Percentiles rank a stretch among this genome's conserved stretches.
These are phyloP conservation scores for Smutsia gigantea DNA, from an alignment of 2,797 vertebrate species.

Conservation along the genomic window DNA sequence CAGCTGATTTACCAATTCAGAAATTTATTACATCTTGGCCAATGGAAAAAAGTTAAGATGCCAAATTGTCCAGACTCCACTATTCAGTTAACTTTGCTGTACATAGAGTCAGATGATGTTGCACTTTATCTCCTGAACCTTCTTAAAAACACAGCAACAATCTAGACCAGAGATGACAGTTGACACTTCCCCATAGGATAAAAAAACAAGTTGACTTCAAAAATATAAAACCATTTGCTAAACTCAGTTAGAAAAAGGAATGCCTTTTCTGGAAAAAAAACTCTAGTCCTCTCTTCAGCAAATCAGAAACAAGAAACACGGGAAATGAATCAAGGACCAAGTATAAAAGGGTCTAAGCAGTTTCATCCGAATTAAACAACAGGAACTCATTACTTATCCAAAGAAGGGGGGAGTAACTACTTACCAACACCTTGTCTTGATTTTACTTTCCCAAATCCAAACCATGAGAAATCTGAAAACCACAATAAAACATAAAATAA, in stretches of 20 bases:
- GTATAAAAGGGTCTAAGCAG: constrained; percentile 50
- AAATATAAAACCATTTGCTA: constrained; percentile 71
- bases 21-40: constrained; percentile 53
- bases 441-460: constrained; percentile 81
- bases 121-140: constrained; percentile 68
- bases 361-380: constrained; percentile 74
- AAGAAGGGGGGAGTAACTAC: constrained; percentile 76
- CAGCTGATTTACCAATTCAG: constrained; percentile 70
- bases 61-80: constrained; percentile 57
- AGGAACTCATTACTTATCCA: constrained; percentile 80
- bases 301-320: constrained; percentile 69
- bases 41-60: constrained; percentile 64
- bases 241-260: constrained; percentile 66
- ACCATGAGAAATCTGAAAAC: constrained; percentile 76
- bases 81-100: constrained; percentile 64
- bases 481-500: constrained; percentile 81
- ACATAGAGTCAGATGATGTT: constrained; percentile 56
- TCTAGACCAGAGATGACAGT: neutral
- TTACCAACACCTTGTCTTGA: constrained; percentile 82
- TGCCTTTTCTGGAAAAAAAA: constrained; percentile 56
- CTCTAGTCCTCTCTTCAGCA: constrained; percentile 56
- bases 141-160: constrained; percentile 61
- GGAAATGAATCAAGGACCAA: constrained; percentile 69
- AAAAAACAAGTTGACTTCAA: constrained; percentile 57
- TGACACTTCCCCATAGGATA: neutral